Evolutionary conservation across 2,888 invertebrate genomes (phyloP).

Genomic region (Apoda limacodes): DNA sequence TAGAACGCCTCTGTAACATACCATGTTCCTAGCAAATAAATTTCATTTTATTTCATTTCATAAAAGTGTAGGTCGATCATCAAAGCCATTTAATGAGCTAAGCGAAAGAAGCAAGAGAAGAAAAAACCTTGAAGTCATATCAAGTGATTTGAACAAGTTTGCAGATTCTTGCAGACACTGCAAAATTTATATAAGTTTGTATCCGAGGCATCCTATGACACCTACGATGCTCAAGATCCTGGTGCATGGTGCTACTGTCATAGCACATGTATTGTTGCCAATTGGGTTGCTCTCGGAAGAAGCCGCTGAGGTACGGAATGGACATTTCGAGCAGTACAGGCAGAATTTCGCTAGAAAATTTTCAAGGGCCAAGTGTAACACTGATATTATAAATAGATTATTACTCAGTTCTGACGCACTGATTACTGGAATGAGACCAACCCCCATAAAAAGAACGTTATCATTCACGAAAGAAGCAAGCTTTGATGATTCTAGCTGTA

Average conservation of each 20-base stretch:
- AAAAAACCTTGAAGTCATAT: slow-evolving; percentile 19
- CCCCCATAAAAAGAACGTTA: neutral
- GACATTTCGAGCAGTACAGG: slow-evolving; percentile 23
- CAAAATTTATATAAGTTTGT: slow-evolving; percentile 24
- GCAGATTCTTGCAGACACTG: slow-evolving; percentile 15
- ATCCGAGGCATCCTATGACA: slow-evolving; percentile 21
- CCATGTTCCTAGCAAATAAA: too few relatives aligned
- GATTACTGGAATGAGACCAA: slow-evolving; percentile 8
- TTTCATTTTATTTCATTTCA: too few relatives aligned
- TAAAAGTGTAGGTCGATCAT: neutral
- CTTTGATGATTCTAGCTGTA: too few relatives aligned
- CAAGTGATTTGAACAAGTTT: slow-evolving; percentile 15
- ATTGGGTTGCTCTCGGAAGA: too few relatives aligned
- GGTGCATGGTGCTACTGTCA: slow-evolving; percentile 21
- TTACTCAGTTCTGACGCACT: slow-evolving; percentile 17
- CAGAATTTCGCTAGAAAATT: too few relatives aligned
- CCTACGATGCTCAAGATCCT: slow-evolving; percentile 25
- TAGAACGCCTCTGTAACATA: too few relatives aligned
- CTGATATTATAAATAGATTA: too few relatives aligned
- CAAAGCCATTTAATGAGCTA: neutral
- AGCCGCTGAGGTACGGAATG: too few relatives aligned
- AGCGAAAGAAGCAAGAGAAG: neutral
- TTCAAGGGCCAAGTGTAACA: too few relatives aligned
- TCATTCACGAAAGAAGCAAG: too few relatives aligned
- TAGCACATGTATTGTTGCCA: slow-evolving; percentile 22